phyloP scores from a whole-genome alignment of 2,888 invertebrate species.

The Pollenia angustigena region DNA sequence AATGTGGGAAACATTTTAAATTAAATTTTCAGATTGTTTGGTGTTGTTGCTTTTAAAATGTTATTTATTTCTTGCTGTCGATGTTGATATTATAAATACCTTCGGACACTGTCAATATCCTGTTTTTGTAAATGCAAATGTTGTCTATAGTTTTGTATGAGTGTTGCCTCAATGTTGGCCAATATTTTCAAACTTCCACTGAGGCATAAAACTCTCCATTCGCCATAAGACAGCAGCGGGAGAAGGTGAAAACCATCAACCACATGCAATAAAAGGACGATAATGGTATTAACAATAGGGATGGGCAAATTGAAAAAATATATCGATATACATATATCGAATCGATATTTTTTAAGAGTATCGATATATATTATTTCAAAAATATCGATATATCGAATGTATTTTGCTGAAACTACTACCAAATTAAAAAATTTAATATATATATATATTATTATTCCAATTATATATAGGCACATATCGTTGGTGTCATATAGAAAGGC shows the following conservation, averaged over 20 bases:
- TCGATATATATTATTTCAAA: no score
- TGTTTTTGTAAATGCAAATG: conserved; percentile 72
- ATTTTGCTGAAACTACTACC: no score
- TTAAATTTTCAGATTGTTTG: background rate
- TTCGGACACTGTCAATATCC: conserved; percentile 68
- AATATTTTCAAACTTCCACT: conserved; percentile 76
- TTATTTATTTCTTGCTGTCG: background rate
- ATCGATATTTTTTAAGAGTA: no score
- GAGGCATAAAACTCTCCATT: conserved; percentile 79
- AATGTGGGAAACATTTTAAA: no score
- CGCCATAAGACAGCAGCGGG: conserved; percentile 1
- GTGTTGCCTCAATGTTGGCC: conserved; percentile 73
- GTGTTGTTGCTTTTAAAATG: no score
- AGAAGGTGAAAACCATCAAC: background rate
- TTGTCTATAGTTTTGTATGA: conserved; percentile 74
- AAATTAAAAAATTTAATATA: no score
- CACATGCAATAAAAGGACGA: conserved; percentile 37
- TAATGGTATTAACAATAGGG: conserved; percentile 59
- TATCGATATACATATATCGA: no score
- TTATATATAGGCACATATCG: no score
- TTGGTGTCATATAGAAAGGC: no score
- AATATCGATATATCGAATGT: no score
- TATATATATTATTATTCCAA: no score
- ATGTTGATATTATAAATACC: conserved; percentile 26
- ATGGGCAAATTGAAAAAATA: no score